Evolutionary conservation across 2,888 invertebrate species (phyloP), one percentile per base, ranked within the genome.

Genomic region (Falcaria lacertinaria): DNA sequence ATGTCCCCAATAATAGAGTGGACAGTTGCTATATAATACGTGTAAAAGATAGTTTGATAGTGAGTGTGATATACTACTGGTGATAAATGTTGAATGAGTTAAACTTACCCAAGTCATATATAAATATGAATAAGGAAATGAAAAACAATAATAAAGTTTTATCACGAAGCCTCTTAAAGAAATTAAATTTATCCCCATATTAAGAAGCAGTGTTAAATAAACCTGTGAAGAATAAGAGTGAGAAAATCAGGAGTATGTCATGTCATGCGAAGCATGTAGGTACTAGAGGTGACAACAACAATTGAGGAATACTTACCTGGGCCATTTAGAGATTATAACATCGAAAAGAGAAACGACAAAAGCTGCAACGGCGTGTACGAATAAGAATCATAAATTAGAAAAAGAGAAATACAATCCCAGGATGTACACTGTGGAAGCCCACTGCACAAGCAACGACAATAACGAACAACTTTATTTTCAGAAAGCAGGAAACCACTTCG

Each of bases 381-480:
- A 54, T 47, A 51, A 50, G 52, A 57, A 47, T 54, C 47, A 44
- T 48, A 46, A 54, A 52, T 60, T 44, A 49, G 46, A 50, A 42
- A 54, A 50, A 48, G 52, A 50, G 48, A 43, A 42, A 58, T 48
- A 47, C 52, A 55, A 51, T 47, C 48, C 44, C 54, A 59, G 52
- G 58, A 64, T 59, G 51, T 53, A 69, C 62, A 63, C 60, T 71
- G 67, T 68, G 52, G 69, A 71, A 82, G 80, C 81, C 75, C 79
- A 80, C 71, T 53, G 77, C 74, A 78, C 74, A 79, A 67, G 69
- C 73, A 68, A 80, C 80, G 71, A 77, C 66, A 69, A 67, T 54
- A 58, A 40, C 43, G 44, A 60, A 64, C 61, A 60, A 57, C 62
- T 63, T 11, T 28, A 11, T 11, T 11, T 28, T 28, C 11, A 2